Conservation (phyloP, 2,113 vertebrate species). For the Arizona elegans region DNA sequence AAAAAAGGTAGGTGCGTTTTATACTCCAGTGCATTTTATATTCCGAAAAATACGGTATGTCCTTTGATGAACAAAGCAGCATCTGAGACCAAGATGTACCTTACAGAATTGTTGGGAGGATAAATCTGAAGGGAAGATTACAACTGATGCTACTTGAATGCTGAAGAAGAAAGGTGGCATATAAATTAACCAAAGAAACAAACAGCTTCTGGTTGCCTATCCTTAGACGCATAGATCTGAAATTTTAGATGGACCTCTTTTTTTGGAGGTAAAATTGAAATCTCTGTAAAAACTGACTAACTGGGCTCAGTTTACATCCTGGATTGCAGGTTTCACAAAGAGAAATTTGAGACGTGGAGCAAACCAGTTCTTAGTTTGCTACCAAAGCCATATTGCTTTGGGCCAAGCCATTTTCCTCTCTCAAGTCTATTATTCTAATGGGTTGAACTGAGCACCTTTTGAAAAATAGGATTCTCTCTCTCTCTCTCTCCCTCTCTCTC, state of each 20-base stretch:
- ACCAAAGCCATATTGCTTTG: not conserved
- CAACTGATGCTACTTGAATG: not conserved
- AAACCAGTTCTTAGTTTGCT: not conserved
- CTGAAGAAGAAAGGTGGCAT: not conserved
- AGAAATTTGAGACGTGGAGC: not conserved
- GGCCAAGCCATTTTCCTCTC: not conserved
- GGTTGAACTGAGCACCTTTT: not conserved
- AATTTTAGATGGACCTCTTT: not conserved
- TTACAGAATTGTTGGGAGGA: not conserved
- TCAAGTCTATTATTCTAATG: not conserved
- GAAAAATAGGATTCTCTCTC: not conserved
- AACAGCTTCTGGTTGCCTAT: not conserved
- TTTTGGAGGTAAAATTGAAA: not conserved
- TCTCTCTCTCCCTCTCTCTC: not conserved
- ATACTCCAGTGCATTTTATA: too few relatives aligned
- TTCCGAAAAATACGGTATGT: not conserved
- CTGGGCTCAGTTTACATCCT: not conserved
- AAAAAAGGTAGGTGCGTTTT: too few relatives aligned
- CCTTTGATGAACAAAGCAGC: not conserved
- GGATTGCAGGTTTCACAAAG: not conserved
- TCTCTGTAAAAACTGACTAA: not conserved
- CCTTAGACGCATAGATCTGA: not conserved
- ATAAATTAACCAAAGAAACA: not conserved
- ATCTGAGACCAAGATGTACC: not conserved
- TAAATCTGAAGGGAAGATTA: not conserved